Base-by-base conservation (phyloP, 2,888 invertebrate species). In the Hypselothyrea guttata region DNA sequence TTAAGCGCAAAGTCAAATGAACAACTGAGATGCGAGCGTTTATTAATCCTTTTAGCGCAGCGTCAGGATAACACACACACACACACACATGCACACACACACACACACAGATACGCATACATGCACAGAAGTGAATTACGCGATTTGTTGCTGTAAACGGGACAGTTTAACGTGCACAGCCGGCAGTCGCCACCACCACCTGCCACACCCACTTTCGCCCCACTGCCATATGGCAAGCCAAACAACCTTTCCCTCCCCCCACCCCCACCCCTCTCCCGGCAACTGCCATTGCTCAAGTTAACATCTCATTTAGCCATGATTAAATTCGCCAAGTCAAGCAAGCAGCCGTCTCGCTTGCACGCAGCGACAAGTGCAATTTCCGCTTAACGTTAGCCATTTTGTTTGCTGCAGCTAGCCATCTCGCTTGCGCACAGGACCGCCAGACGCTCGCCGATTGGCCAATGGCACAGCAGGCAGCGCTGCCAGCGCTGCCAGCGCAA, bases 331-430 rank as follows among this genome's bases (percentile, higher is more conserved):
- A 8, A 7, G 4, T 12, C 7, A 22, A 35, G 12, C 38, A 22
- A 34, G 27, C 1, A 48, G 54, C 58, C 63, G 13, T 79, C 82
- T 61, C 62, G 48, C 67, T 75, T 41, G 54, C 79, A 41, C 69
- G 51, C 52, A 56, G 33, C 55, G 53, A 59, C 40, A 67, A 71
- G 72, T 72, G 54, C 56, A 55, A 69, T 68, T 71, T 74, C 71
- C 78, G 76, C 13, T 52, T 13, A 31, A 42, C 86, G 87, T 87
- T 88, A 87, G 87, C 87, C 87, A 88, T 88, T 88, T 88, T 88
- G 87, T 87, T 84, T 79, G 0, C 30, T 28, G 27, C 30, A 47
- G 12, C 52, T 16, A 40, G 42, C 51, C 42, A 31, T 48, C 63
- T 49, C 59, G 35, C 53, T 76, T 53, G n/a, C 47, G 61, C 61